Percentiles rank a stretch among this genome's conserved stretches.
These are phyloP conservation scores for Acrobasis consociella DNA, from an alignment of 2,888 invertebrate genomes.

Conservation along the genomic window DNA sequence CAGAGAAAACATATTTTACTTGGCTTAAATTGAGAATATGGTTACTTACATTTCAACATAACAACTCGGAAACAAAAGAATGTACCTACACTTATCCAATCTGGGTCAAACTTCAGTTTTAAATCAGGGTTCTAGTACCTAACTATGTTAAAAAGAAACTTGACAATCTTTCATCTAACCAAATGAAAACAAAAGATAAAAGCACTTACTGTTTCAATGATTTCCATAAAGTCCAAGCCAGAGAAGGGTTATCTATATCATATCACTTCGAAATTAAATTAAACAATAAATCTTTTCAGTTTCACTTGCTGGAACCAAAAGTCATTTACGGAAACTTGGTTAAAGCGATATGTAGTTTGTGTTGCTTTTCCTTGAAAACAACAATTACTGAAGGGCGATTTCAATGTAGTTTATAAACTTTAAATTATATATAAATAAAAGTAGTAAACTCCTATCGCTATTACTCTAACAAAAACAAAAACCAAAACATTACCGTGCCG, in stretches of 20 bases:
- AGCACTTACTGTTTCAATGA: constrained; percentile 46
- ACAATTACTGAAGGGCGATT: neutral
- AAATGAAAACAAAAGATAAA: neutral
- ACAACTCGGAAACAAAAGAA: no score
- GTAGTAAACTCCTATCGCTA: neutral
- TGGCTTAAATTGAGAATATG: no score
- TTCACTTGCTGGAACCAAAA: constrained; percentile 16
- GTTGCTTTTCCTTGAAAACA: neutral
- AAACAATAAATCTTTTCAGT: constrained; percentile 43
- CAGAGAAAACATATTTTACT: no score
- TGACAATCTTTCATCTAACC: neutral
- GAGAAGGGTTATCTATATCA: constrained; percentile 30
- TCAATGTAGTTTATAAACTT: neutral
- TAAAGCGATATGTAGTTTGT: neutral
- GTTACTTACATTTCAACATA: no score
- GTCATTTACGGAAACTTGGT: neutral
- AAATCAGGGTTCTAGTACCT: no score
- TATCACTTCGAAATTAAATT: constrained; percentile 30
- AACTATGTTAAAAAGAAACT: neutral
- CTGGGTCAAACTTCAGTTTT: constrained; percentile 4
- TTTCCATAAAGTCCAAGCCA: constrained; percentile 50
- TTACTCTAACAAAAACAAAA: constrained; percentile 16
- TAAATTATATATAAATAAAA: neutral
- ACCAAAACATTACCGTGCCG: constrained; percentile 30
- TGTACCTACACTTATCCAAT: neutral